Conservation (phyloP, 2,113 vertebrate genomes). For the Solea solea region DNA sequence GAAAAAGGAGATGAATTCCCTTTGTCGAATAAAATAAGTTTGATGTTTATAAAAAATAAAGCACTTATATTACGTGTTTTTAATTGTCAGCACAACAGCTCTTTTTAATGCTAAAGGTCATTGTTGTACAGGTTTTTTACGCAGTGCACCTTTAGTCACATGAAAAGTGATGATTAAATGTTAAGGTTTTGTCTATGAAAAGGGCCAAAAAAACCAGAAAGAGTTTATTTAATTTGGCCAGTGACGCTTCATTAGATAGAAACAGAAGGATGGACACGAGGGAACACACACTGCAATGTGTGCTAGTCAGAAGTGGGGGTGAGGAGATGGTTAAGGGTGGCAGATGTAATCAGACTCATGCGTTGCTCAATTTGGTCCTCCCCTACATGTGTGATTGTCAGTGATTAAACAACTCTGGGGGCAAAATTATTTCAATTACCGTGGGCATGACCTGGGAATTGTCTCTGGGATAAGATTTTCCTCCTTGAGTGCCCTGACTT, state of each 20-base stretch:
- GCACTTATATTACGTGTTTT: too few species aligned
- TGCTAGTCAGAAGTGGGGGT: neutral
- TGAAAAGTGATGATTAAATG: neutral
- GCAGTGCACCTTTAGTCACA: too few species aligned
- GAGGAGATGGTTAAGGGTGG: slow-evolving; percentile 48
- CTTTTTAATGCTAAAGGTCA: too few species aligned
- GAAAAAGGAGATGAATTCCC: too few species aligned
- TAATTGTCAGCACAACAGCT: too few species aligned
- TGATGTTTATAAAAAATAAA: too few species aligned
- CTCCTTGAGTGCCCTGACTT: slow-evolving; percentile 85
- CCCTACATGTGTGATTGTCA: slow-evolving; percentile 89
- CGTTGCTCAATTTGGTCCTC: slow-evolving; percentile 85
- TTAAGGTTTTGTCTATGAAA: neutral
- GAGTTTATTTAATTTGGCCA: neutral
- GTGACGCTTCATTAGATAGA: neutral
- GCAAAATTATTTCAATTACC: slow-evolving; percentile 98
- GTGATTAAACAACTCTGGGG: slow-evolving; percentile 95
- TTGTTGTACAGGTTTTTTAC: too few species aligned
- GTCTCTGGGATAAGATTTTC: slow-evolving; percentile 96
- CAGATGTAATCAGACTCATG: slow-evolving; percentile 70
- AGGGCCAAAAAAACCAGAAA: too few species aligned
- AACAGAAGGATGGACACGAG: neutral
- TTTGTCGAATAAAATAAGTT: too few species aligned
- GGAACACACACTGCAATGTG: slow-evolving; percentile 2
- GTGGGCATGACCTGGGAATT: slow-evolving; percentile 92